These are phyloP conservation scores for Oplegnathus fasciatus DNA, from an alignment of 2,113 vertebrate species.

Conservation along the genomic window DNA sequence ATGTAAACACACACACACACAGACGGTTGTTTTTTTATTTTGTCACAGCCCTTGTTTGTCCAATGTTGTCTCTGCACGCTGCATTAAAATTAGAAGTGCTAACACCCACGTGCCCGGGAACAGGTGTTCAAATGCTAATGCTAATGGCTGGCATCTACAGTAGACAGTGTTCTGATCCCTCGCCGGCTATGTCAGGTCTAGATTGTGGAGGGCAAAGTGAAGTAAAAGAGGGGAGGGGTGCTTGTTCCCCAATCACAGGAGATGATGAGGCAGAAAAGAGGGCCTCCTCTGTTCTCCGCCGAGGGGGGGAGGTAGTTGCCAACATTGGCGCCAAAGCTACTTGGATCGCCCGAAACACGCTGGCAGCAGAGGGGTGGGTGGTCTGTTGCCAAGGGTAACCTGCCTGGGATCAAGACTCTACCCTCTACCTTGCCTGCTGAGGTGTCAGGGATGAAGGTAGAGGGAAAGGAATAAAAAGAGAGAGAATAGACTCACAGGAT, in stretches of 20 bases:
- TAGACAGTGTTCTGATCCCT: constrained; percentile 28
- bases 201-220: constrained; percentile 10
- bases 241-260: constrained; percentile 53
- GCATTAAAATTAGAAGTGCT: constrained; percentile 51
- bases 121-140: constrained; percentile 64
- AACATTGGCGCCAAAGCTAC: constrained; percentile 17
- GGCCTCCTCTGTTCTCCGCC: constrained; percentile 20
- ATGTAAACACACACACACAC: constrained; percentile 48
- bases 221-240: constrained; percentile 19
- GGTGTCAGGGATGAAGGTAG: constrained; percentile 54
- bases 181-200: constrained; percentile 16
- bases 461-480: background rate
- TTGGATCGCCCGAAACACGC: constrained; percentile 32
- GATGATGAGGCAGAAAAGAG: constrained; percentile 52
- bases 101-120: constrained; percentile 28
- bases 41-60: constrained; percentile 44
- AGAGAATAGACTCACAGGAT: constrained; percentile 24
- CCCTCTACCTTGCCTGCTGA: constrained; percentile 55
- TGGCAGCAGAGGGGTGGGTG: constrained; percentile 35
- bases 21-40: background rate
- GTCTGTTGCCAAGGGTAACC: constrained; percentile 63
- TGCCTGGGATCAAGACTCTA: constrained; percentile 51
- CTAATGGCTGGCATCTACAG: constrained; percentile 53
- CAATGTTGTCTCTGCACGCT: constrained; percentile 11
- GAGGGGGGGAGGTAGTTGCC: background rate